Base-by-base conservation (phyloP, 2,113 vertebrate genomes). In the Bubo scandiacus region DNA sequence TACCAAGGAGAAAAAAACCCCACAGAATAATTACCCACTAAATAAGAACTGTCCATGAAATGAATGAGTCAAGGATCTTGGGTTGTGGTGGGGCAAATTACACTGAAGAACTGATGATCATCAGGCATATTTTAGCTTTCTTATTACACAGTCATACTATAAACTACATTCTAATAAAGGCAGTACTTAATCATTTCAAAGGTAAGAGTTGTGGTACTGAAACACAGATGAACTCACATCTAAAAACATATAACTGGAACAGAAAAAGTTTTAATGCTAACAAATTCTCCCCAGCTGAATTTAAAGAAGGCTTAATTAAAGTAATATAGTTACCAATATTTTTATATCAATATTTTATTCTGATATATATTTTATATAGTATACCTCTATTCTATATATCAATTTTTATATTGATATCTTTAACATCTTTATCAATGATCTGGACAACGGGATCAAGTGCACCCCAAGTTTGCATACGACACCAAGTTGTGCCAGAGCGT, bases 401-500 rank as follows among this genome's bases (percentile, higher is more conserved):
- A 7, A 42, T 42, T n/a, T 65, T 65, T 66, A 14, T 14, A 43
- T 14, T 29, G 18, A 6, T 20, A 26, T 21, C 6, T n/a, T 55
- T 15, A 34, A 10, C 27, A 16, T 54, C n/a, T 42, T 55, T n/a
- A 40, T 45, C 42, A 38, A 2, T 8, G 6, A 43, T 32, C 10
- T 32, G 52, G 27, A 21, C 3, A 4, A 61, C 8, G 27, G 45
- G 5, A 77, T 2, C 1, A 2, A 61, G 17, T 11, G 23, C 10
- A 15, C 19, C 10, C 29, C 36, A 15, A 29, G 9, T 55, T 43
- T 49, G 42, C n/a, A 21, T 58, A 21, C 0, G 5, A 32, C 52
- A 26, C 15, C 42, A 29, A 12, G 25, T 0, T n/a, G 34, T 5
- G 15, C 0, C 0, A 5, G 26, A 73, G 6, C 3, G 9, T 13